Evolutionary conservation across 2,888 invertebrate genomes (phyloP), one percentile per base, ranked within the genome.

Genomic region (Machimus atricapillus): DNA sequence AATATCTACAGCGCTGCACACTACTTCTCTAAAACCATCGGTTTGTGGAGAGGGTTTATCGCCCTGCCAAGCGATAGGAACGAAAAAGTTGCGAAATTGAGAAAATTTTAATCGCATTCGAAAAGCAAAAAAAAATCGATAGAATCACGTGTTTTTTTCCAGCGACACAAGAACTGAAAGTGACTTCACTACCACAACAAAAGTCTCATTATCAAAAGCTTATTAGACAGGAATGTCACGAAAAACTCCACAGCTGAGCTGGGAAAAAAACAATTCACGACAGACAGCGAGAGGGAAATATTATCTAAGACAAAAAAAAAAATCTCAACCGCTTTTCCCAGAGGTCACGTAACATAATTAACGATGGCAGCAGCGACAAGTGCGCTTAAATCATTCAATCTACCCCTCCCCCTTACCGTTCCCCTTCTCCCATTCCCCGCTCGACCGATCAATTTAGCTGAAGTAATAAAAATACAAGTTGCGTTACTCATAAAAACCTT

Each of bases 261-360:
- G 0, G 2, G 14, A 66, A 23, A 66, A 23, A 66, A 66, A 66
- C 23, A 19, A 23, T 14, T 19, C 66, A 66, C n/a, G 66, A 19
- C 66, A 66, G 66, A 66, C 66, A 66, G 12, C 66, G 66, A 19
- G 27, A 66, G 66, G 66, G 66, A 66, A 66, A 66, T n/a, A 66
- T 66, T 66, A 66, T 66, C 66, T 66, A 66, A 66, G 66, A 58
- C 58, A n/a, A 58, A 23, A 31, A 77, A 16, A 56, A 79, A 52
- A 52, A 52, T 46, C 52, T 8, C 23, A 79, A 31, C 52, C 31
- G 52, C 79, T 52, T 52, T 79, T 66, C 66, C 66, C 79, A 79
- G 79, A 79, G 79, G 79, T 79, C 79, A 79, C 79, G 79, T 79
- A 79, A 79, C 52, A 79, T 79, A 46, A 79, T 79, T 79, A 79